A percentile compares a stretch with the other conserved stretches of the same genome.
These are phyloP conservation scores for Athene cunicularia DNA, from an alignment of 2,113 vertebrate species.

Conservation along the genomic window DNA sequence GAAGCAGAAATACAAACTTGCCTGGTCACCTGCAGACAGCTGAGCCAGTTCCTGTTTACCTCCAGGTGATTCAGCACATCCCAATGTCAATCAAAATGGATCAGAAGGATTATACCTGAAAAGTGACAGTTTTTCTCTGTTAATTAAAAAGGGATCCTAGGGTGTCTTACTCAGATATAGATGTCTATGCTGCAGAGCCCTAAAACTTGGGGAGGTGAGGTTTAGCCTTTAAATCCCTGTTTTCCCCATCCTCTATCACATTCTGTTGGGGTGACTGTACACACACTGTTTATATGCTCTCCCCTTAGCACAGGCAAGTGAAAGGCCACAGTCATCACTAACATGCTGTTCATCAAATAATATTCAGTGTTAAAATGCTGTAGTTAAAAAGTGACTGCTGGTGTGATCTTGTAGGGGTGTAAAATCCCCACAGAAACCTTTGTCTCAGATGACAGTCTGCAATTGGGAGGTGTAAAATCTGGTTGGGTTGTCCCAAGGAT, in stretches of 20 bases:
- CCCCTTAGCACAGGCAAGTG: not conserved
- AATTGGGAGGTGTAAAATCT: not conserved
- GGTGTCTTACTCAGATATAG: not conserved
- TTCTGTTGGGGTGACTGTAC: not conserved
- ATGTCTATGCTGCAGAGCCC: not conserved
- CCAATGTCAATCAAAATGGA: not conserved
- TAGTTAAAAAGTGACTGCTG: not conserved
- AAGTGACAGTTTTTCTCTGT: not conserved
- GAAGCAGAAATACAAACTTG: not conserved
- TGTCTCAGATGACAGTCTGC: not conserved
- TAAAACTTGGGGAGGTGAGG: not conserved
- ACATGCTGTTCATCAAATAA: not conserved
- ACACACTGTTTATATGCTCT: not conserved
- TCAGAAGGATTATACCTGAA: not conserved
- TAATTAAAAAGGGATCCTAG: not conserved
- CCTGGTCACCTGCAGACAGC: not conserved
- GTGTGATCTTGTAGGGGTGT: not conserved
- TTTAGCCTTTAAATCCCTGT: not conserved
- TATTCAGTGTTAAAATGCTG: not conserved
- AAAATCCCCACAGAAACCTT: not conserved
- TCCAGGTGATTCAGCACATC: not conserved
- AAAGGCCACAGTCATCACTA: not conserved
- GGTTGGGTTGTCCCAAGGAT: not conserved
- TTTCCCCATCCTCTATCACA: not conserved
- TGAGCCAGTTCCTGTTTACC: rapidly evolving